A percentile compares a stretch with the other conserved stretches of the same genome.
phyloP scores from a whole-genome alignment of 2,888 invertebrate genomes.

The Napeogenes sylphis region DNA sequence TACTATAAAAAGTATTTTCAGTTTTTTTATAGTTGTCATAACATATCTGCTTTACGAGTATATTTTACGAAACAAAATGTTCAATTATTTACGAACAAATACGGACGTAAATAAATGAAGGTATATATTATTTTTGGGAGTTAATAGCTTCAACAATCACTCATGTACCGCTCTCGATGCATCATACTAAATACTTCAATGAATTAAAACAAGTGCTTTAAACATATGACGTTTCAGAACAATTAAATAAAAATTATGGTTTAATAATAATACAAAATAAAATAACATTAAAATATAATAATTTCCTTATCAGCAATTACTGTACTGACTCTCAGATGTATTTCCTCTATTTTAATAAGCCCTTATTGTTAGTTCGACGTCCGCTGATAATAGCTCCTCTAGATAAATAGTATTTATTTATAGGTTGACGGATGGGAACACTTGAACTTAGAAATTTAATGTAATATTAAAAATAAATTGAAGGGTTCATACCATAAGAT shows the following conservation, averaged over 20 bases:
- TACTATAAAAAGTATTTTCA: background rate
- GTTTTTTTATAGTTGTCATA: background rate
- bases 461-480: background rate
- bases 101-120: background rate
- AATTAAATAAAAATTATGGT: background rate
- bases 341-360: constrained; percentile 18
- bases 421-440: background rate
- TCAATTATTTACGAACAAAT: background rate
- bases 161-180: background rate
- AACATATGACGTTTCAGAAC: background rate
- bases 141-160: constrained; percentile 3
- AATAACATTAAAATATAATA: too few species aligned
- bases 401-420: constrained; percentile 18
- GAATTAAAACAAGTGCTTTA: background rate
- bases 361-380: constrained; percentile 24
- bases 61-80: background rate
- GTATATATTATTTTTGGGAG: background rate
- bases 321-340: background rate
- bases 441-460: background rate
- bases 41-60: background rate
- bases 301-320: too few species aligned
- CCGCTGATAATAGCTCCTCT: constrained; percentile 21
- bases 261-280: background rate
- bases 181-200: constrained; percentile 2
- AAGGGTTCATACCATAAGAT: background rate